Base-by-base conservation (phyloP, 2,113 vertebrate species). In the Catagonus wagneri region DNA sequence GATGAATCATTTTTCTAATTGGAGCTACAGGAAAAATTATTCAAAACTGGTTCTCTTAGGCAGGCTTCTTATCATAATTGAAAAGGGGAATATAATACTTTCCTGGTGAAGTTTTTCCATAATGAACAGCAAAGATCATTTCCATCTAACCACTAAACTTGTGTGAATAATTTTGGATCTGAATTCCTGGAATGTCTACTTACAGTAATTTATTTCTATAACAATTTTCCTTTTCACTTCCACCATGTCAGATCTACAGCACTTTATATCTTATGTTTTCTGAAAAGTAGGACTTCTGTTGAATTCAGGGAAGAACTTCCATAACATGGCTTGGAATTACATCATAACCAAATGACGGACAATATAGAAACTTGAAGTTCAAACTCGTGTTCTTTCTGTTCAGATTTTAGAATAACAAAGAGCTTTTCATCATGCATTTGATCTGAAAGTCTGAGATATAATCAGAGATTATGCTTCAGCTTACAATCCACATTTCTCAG, bases 401-500 rank as follows among this genome's bases (percentile, higher is more conserved):
- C 32, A 78, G 39, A 81, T 63, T 96, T 78, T 72, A 88, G 50
- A 92, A 29, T 27, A 93, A 78, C 69, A 94, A 92, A 74, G 9
- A 50, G 56, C 39, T 92, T 89, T 74, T 80, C 72, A 81, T 92
- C 60, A 7, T 54, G n/a, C 12, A 22, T 72, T 83, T 94, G 72
- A 66, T 81, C 92, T 89, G 69, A 90, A 94, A 88, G 15, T 83
- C 85, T 96, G 29, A 75, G 75, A 52, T 12, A 15, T 66, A 90
- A 88, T 92, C 84, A 93, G 56, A 90, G 54, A 94, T 95, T 91
- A 91, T 39, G 32, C 34, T 89, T 93, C 56, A 66, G 66, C 89
- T 83, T 68, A 66, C 25, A 86, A 83, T n/a, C 50, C 29, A 56
- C 63, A 79, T 89, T 96, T 94, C 87, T 90, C 92, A 75, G 50